A percentile compares a stretch with the other conserved stretches of the same genome.
phyloP scores from a whole-genome alignment of 2,113 vertebrate species.

The Megaleporinus macrocephalus region DNA sequence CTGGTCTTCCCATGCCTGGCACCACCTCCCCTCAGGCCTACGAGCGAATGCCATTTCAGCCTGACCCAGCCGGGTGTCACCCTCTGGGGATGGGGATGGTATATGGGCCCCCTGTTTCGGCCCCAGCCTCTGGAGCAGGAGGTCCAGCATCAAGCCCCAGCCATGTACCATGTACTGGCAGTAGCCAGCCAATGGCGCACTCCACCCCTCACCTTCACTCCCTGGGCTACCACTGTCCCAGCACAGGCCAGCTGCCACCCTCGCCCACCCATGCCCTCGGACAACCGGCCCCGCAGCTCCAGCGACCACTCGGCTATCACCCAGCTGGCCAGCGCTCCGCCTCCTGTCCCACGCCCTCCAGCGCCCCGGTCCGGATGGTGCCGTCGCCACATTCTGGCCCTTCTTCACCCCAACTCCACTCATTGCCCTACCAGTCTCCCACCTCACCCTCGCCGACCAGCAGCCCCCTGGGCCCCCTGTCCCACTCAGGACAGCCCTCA shows the following conservation, averaged over 20 bases:
- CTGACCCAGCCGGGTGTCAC: constrained; percentile 80
- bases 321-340: constrained; percentile 83
- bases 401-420: constrained; percentile 91
- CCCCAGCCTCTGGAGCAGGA: constrained; percentile 56
- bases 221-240: constrained; percentile 85
- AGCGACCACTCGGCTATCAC: constrained; percentile 83
- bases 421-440: constrained; percentile 90
- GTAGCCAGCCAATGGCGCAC: constrained; percentile 81
- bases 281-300: constrained; percentile 85
- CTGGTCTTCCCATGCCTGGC: constrained; percentile 85
- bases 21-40: constrained; percentile 83
- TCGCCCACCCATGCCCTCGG: constrained; percentile 80
- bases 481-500: constrained; percentile 85
- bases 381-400: constrained; percentile 90
- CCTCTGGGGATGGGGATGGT: constrained; percentile 86
- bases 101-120: constrained; percentile 84
- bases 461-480: constrained; percentile 77
- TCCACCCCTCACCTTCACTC: constrained; percentile 83
- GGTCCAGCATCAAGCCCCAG: constrained; percentile 72
- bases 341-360: constrained; percentile 84
- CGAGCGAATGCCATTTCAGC: constrained; percentile 87
- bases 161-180: constrained; percentile 65
- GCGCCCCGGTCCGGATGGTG: constrained; percentile 78
- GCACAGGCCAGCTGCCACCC: constrained; percentile 77
- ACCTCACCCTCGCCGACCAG: constrained; percentile 85